Evolutionary conservation across 1,140 invertebrate species (phyloP), one percentile per base, ranked within the genome.

Genomic region (Sesamia nonagrioides): DNA sequence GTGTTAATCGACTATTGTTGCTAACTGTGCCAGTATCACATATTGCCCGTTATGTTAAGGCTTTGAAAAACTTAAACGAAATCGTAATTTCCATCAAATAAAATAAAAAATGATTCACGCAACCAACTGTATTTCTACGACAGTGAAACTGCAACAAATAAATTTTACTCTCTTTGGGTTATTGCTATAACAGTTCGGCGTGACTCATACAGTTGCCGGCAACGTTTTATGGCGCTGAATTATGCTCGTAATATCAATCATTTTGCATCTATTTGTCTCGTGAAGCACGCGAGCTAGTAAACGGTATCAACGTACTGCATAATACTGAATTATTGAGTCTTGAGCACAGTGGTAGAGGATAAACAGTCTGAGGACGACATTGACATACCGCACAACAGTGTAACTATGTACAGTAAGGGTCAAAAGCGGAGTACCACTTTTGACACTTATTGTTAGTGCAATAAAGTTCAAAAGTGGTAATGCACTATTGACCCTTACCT

Each of bases 101-200:
- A 18, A 17, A 56, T 15, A 18, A 13, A 15, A 68, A 21, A 50
- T 48, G 63, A 48, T 68, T 48, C 13, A 27, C 18, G 60, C 37
- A 63, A 63, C 15, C n/a, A 15, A 68, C 63, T 13, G 42, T 63
- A 37, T 35, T 35, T 35, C 37, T 27, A 15, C 45, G 21, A 13
- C 42, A 63, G 40, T 68, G 42, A 68, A 68, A 63, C 60, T 63
- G 63, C 21, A 48, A 48, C 63, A 21, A 68, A 68, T 48, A 68
- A 68, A 68, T 68, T 68, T 68, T 68, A 68, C 63, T 68, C 42
- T 68, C 63, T 68, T 68, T 48, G 13, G 40, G 63, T 68, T 45
- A 68, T 68, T 68, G 63, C 63, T 68, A 27, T 48, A 27, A 68
- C 42, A 48, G 63, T 68, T 48, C n/a, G 37, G 8, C 8, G n/a